A percentile compares a stretch with the other conserved stretches of the same genome.
Conservation (phyloP, 2,888 invertebrate genomes). For the Acanthosepion lycidas region DNA sequence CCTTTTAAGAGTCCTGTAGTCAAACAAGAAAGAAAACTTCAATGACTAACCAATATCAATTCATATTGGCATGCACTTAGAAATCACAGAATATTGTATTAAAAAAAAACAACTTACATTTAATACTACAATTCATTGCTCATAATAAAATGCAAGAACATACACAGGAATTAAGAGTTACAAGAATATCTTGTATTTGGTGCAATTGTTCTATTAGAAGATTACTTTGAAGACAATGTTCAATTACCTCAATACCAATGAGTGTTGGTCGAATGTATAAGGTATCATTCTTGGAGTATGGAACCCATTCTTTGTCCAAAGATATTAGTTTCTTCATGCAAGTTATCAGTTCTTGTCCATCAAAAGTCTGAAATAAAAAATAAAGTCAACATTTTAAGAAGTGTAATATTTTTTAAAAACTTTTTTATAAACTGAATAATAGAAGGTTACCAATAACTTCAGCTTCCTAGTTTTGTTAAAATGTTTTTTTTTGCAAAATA, state of each 20-base stretch:
- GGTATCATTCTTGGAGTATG: constrained; percentile 87
- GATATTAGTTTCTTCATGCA: constrained; percentile 88
- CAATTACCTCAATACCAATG: constrained; percentile 94
- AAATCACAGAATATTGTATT: background rate
- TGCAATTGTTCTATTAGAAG: background rate
- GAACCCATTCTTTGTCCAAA: constrained; percentile 98
- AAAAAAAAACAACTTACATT: background rate
- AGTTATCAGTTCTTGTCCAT: constrained; percentile 87
- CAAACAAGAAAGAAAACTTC: too few relatives aligned
- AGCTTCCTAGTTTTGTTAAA: too few relatives aligned
- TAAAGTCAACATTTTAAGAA: background rate
- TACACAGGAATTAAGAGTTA: background rate
- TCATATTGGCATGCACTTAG: background rate
- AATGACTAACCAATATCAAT: too few relatives aligned
- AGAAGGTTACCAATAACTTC: background rate
- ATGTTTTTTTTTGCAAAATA: too few relatives aligned
- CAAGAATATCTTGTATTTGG: too few relatives aligned
- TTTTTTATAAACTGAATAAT: background rate
- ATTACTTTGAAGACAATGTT: background rate
- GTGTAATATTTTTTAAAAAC: too few relatives aligned
- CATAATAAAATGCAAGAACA: background rate
- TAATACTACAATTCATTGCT: background rate
- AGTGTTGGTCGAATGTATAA: constrained; percentile 96
- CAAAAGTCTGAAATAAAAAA: constrained; percentile 80
- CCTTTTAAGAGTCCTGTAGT: too few relatives aligned